Evolutionary conservation across 2,888 invertebrate genomes (phyloP).

Genomic region (Xanthia togata): DNA sequence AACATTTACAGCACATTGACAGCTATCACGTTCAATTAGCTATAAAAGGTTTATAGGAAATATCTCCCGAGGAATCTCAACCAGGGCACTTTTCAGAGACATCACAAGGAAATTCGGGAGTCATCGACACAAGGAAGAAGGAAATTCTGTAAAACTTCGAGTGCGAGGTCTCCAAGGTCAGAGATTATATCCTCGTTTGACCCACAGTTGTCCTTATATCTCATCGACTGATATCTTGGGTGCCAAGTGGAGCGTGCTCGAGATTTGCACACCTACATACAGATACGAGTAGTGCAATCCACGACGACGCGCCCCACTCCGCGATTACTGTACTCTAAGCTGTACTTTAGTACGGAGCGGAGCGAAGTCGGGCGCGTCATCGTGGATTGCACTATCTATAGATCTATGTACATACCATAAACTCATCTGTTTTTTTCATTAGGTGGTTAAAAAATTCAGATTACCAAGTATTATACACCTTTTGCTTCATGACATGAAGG

Average conservation of each 20-base stretch:
- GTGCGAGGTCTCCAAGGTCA: neutral
- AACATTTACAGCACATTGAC: neutral
- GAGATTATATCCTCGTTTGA: slow-evolving; percentile 18
- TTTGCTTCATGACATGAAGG: too few species aligned
- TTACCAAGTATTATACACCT: neutral
- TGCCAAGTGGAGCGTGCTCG: neutral
- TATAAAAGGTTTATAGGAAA: neutral
- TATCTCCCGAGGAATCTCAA: neutral
- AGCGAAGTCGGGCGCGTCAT: too few species aligned
- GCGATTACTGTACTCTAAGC: too few species aligned
- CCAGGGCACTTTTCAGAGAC: neutral
- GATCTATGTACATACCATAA: too few species aligned
- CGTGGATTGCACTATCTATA: too few species aligned
- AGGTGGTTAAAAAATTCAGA: neutral
- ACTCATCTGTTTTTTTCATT: neutral
- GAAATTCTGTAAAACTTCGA: neutral
- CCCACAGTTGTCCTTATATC: neutral
- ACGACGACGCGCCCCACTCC: too few species aligned
- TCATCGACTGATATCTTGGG: neutral
- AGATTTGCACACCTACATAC: neutral
- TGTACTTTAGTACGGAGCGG: too few species aligned
- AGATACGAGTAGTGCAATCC: too few species aligned
- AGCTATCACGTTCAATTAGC: neutral
- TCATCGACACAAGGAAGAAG: neutral
- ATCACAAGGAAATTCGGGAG: neutral